phyloP scores from a whole-genome alignment of 2,797 vertebrate species.

The Oryzias dopingdopingensis region DNA sequence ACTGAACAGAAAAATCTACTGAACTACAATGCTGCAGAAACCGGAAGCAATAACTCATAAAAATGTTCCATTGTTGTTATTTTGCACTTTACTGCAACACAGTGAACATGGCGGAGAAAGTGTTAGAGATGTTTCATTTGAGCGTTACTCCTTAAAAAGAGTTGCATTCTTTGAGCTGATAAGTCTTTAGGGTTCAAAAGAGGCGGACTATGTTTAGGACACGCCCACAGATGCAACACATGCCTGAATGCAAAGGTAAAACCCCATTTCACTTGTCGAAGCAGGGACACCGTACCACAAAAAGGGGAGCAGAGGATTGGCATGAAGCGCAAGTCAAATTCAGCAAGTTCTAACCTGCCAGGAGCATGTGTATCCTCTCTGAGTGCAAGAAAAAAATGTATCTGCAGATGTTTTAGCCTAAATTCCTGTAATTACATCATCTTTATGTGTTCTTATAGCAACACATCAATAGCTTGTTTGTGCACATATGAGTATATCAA shows the following conservation, averaged over 20 bases:
- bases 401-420: constrained; percentile 16
- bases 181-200: constrained; percentile 16
- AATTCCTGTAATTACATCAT: no score
- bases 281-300: constrained; percentile 25
- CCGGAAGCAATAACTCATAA: no score
- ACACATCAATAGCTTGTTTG: no score
- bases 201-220: background rate
- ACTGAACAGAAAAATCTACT: no score
- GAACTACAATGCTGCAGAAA: no score
- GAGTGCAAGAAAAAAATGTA: constrained; percentile 19
- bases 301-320: constrained; percentile 28
- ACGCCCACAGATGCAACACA: background rate
- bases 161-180: constrained; percentile 32
- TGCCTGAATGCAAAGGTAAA: constrained; percentile 38
- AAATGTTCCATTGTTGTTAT: no score
- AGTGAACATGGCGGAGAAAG: constrained; percentile 13
- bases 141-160: constrained; percentile 26
- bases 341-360: constrained; percentile 66
- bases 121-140: constrained; percentile 24
- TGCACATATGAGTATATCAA: no score
- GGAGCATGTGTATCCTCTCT: constrained; percentile 31
- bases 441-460: no score
- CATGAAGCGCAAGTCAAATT: constrained; percentile 31
- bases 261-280: constrained; percentile 20
- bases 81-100: constrained; percentile 20